Conservation (phyloP, 2,888 invertebrate species). For the Gari tellinella region DNA sequence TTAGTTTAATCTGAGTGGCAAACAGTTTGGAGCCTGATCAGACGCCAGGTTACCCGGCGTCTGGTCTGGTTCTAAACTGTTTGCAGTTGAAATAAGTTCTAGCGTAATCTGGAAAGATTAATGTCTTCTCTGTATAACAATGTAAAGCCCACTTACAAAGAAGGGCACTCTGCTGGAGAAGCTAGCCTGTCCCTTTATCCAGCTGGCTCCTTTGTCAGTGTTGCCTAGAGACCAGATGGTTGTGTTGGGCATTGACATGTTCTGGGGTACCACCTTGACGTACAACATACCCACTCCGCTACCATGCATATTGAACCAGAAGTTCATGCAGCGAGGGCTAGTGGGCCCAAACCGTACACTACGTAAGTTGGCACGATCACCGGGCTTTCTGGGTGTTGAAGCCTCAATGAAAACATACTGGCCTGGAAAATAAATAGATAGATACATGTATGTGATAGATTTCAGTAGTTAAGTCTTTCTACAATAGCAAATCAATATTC, state of each 20-base stretch:
- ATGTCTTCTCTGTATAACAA: too few species aligned
- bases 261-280: conserved; percentile 58
- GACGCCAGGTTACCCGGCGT: too few species aligned
- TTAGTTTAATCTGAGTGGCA: too few species aligned
- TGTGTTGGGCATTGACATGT: conserved; percentile 53
- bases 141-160: conserved; percentile 74
- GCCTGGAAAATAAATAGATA: conserved; percentile 63
- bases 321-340: conserved; percentile 71
- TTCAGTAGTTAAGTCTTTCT: too few species aligned
- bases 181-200: conserved; percentile 67
- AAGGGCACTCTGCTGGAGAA: conserved; percentile 66
- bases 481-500: too few species aligned
- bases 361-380: conserved; percentile 76
- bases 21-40: too few species aligned
- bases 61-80: too few species aligned
- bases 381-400: conserved; percentile 86
- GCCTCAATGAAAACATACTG: conserved; percentile 87
- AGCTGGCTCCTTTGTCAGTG: conserved; percentile 64
- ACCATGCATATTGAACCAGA: conserved; percentile 81
- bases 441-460: background rate
- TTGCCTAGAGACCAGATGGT: conserved; percentile 68
- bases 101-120: too few species aligned
- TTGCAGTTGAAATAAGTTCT: too few species aligned
- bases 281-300: conserved; percentile 67
- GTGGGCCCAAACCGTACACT: conserved; percentile 65